Evolutionary conservation across 2,113 vertebrate species (phyloP).

Genomic region (Platycercus adscitus): DNA sequence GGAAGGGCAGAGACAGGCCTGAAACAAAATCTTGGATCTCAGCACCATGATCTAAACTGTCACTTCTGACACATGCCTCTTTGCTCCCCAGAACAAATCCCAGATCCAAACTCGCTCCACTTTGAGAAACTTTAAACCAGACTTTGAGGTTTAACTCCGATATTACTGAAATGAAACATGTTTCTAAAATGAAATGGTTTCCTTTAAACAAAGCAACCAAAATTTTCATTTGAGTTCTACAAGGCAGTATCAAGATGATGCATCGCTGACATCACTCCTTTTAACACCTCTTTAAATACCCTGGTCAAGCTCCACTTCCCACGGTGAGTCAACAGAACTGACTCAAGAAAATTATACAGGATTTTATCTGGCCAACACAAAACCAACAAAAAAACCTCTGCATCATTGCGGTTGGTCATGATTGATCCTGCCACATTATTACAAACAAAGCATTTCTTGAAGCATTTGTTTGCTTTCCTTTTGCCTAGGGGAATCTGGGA

Average conservation of each 20-base stretch:
- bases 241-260: background rate
- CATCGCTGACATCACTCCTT: conserved; percentile 2
- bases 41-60: background rate
- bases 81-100: background rate
- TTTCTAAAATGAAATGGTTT: background rate
- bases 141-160: background rate
- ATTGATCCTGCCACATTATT: conserved; percentile 38
- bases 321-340: background rate
- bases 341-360: conserved; percentile 15
- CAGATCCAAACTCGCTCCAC: background rate
- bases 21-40: conserved; percentile 11
- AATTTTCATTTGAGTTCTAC: background rate
- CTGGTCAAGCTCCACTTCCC: conserved; percentile 2
- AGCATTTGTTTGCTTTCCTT: conserved; percentile 39
- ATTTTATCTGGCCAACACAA: conserved; percentile 25
- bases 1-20: background rate
- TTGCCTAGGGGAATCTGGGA: conserved; percentile 36
- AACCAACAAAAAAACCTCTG: background rate
- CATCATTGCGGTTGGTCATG: conserved; percentile 22
- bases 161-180: background rate
- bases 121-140: background rate
- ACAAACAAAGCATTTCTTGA: conserved; percentile 29
- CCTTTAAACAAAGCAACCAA: background rate
- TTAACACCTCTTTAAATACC: conserved; percentile 28
- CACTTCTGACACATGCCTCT: background rate